Conservation (phyloP, 2,113 vertebrate species). For the Oreamnos americanus region DNA sequence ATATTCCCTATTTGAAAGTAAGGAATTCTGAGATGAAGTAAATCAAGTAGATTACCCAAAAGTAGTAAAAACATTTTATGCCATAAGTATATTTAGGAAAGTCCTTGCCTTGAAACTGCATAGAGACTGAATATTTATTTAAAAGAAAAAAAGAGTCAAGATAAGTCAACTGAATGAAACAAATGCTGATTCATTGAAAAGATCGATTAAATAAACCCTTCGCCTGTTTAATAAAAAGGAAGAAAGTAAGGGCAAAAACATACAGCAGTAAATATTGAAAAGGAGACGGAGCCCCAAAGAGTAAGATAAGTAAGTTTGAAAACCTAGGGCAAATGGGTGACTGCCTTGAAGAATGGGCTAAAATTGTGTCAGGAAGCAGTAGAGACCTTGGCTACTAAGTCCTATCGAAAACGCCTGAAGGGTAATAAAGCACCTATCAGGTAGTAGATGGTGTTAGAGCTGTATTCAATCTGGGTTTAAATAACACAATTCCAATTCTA, state of each 20-base stretch:
- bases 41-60: neutral
- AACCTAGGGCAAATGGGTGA: neutral
- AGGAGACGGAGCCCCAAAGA: neutral
- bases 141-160: neutral
- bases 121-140: neutral
- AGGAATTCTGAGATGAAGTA: neutral
- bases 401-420: neutral
- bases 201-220: neutral
- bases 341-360: neutral
- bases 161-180: neutral
- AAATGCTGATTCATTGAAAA: neutral
- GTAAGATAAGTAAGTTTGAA: neutral
- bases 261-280: neutral
- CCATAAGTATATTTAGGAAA: neutral
- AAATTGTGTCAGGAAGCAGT: neutral
- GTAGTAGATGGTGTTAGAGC: neutral
- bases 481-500: neutral
- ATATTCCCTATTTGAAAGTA: neutral
- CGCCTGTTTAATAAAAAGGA: neutral
- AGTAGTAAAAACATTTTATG: neutral
- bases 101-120: neutral
- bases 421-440: neutral
- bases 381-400: neutral
- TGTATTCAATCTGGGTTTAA: neutral
- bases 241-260: neutral